These are phyloP conservation scores for Danio choprae DNA, from an alignment of 2,797 vertebrate species.

Conservation along the genomic window DNA sequence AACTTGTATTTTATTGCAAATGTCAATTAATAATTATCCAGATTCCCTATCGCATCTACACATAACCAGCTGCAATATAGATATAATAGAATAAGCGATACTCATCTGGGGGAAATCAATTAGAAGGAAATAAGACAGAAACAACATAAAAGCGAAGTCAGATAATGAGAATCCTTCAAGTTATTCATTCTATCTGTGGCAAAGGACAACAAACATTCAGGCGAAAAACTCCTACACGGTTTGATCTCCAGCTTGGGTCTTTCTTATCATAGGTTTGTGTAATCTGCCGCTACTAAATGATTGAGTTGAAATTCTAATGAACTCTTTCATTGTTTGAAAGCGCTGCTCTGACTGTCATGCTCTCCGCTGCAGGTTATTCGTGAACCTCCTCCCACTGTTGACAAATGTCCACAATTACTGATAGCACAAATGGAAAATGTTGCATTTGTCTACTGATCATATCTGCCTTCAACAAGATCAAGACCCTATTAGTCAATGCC, in stretches of 20 bases:
- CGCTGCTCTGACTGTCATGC: constrained; percentile 75
- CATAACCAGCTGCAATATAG: constrained; percentile 39
- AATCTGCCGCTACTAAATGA: constrained; percentile 17
- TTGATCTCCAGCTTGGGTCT: constrained; percentile 30
- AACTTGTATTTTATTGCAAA: constrained; percentile 44
- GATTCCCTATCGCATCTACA: constrained; percentile 28
- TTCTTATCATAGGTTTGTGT: constrained; percentile 14
- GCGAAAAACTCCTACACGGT: neutral
- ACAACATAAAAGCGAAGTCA: constrained; percentile 8
- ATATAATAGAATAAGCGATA: constrained; percentile 34
- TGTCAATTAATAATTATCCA: constrained; percentile 44
- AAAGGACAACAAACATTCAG: constrained; percentile 14
- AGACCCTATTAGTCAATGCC: constrained; percentile 68
- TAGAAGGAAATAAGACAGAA: constrained; percentile 5
- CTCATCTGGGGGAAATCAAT: constrained; percentile 12
- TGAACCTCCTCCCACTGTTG: constrained; percentile 74
- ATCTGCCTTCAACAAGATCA: constrained; percentile 69
- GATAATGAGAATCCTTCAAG: neutral
- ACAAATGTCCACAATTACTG: constrained; percentile 77
- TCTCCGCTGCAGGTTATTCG: constrained; percentile 79
- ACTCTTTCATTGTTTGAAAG: constrained; percentile 67
- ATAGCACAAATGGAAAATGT: constrained; percentile 80
- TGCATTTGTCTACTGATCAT: constrained; percentile 75
- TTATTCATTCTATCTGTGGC: neutral
- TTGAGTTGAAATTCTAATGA: constrained; percentile 42